phyloP scores from a whole-genome alignment of 2,113 vertebrate genomes.

The Coracopsis vasa region DNA sequence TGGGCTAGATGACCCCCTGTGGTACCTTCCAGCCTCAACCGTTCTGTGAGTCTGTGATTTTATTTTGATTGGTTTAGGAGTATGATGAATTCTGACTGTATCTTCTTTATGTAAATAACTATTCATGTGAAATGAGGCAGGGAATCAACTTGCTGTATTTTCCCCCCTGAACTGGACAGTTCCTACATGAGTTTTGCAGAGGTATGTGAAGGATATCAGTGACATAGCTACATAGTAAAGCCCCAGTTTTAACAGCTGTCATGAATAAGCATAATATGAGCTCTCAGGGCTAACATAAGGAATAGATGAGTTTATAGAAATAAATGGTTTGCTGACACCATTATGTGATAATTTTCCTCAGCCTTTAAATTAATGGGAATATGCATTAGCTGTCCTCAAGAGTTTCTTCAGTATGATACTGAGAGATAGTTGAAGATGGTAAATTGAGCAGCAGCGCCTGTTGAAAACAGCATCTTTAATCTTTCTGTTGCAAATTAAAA shows the following conservation, averaged over 20 bases:
- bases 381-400: background rate
- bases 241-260: background rate
- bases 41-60: background rate
- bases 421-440: background rate
- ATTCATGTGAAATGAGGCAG: background rate
- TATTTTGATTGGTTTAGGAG: background rate
- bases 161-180: background rate
- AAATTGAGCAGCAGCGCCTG: background rate
- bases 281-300: background rate
- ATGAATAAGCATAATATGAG: background rate
- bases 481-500: background rate
- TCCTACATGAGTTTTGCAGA: background rate
- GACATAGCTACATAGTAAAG: background rate
- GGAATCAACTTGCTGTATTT: background rate
- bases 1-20: background rate
- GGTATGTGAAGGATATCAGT: background rate
- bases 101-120: background rate
- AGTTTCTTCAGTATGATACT: background rate
- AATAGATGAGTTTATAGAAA: background rate
- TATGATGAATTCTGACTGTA: background rate
- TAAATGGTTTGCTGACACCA: background rate
- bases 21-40: background rate
- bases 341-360: background rate
- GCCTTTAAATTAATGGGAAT: background rate
- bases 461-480: background rate